Base-by-base conservation (phyloP, 2,113 vertebrate species). In the Plecotus auritus region DNA sequence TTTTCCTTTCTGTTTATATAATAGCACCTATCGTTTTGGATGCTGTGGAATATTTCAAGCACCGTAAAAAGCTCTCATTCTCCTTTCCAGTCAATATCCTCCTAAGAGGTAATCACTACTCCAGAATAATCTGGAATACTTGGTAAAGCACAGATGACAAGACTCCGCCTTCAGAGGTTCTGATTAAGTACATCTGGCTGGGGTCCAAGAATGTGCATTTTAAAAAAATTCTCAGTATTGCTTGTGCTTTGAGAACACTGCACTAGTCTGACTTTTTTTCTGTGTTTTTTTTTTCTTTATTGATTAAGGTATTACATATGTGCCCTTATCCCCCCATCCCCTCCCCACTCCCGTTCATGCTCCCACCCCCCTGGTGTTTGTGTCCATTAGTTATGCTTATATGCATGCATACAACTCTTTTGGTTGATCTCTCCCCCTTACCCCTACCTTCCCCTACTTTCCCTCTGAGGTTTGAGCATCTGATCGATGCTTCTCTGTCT, bases 11-110 rank as follows among this genome's bases (percentile, higher is more conserved):
- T 74, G 18, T 69, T 93, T 91, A 42, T 35, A 14, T 64, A 49
- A 90, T 47, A 81, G 4, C 13, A 80, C 40, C 51, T 91, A 37
- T 51, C 82, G 16, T 93, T 23, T 90, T 82, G 32, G 69, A 72
- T 95, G n/a, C 42, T 45, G 28, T 90, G 20, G 35, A 90, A 81
- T 66, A 90, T 84, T 76, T 87, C 70, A 93, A 94, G 37, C 14
- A 73, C 28, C 1, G 7, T 3, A 67, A 20, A 94, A 86, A 37
- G 4, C 18, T 85, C 23, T 83, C 28, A 14, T 23, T 23, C 9
- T 42, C n/a, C 11, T 76, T 82, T 8, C 56, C 10, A 56, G 35
- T 59, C n/a, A 88, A 72, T 85, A 76, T 0, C 37, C 5, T 37
- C 35, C 35, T 32, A 78, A 80, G n/a, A 61, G 30, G 6, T 82